Percentiles rank a stretch among this genome's conserved stretches.
phyloP scores from a whole-genome alignment of 1,140 invertebrate species.

The Lysiphlebus fabarum region DNA sequence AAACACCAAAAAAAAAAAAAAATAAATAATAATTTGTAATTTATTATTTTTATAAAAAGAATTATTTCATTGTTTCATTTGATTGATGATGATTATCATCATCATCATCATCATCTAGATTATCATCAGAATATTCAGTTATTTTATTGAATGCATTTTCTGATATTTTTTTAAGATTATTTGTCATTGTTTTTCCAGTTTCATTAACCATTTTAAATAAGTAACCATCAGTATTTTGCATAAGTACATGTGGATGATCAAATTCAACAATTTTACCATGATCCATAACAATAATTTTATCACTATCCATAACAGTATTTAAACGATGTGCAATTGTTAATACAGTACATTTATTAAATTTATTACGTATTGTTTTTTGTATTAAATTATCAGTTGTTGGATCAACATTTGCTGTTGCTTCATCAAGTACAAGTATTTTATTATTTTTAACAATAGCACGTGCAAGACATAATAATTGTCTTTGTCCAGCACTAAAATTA shows the following conservation, averaged over 20 bases:
- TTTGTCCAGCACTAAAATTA: constrained; percentile 67
- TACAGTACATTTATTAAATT: constrained; percentile 63
- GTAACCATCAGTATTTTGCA: constrained; percentile 49
- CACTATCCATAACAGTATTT: constrained; percentile 58
- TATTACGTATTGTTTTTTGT: constrained; percentile 62
- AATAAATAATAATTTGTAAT: no score
- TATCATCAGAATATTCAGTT: no score
- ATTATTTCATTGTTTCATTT: no score
- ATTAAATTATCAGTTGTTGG: constrained; percentile 63
- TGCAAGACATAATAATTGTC: constrained; percentile 74
- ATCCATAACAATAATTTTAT: constrained; percentile 53
- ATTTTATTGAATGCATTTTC: constrained; percentile 35
- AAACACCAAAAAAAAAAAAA: no score
- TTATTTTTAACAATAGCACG: constrained; percentile 68
- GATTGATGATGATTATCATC: no score
- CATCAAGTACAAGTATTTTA: constrained; percentile 67
- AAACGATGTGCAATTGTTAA: constrained; percentile 63
- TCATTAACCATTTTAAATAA: constrained; percentile 53
- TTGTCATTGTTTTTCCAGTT: constrained; percentile 48
- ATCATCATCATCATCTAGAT: no score
- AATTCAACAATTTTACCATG: constrained; percentile 56
- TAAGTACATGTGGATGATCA: constrained; percentile 58
- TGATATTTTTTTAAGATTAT: constrained; percentile 49
- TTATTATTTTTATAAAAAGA: no score
- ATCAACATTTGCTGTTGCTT: constrained; percentile 73